Percentiles rank a stretch among this genome's conserved stretches.
phyloP scores from a whole-genome alignment of 2,888 invertebrate species.

The Neoitamus cyanurus region DNA sequence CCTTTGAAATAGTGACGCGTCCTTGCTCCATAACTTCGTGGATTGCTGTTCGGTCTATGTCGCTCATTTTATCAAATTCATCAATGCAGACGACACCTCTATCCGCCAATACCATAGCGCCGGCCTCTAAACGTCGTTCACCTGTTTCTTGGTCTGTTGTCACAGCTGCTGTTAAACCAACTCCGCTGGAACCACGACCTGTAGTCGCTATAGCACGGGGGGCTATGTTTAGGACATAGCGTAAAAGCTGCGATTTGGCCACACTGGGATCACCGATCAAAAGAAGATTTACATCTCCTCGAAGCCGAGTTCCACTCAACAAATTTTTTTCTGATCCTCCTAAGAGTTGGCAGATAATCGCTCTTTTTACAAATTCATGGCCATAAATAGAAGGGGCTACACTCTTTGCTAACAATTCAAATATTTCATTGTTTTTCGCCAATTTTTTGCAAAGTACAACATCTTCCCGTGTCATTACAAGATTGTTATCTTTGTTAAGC shows the following conservation, averaged over 20 bases:
- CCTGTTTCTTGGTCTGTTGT: conserved; percentile 96
- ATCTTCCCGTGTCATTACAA: conserved; percentile 85
- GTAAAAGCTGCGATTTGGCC: conserved; percentile 94
- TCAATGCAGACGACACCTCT: conserved; percentile 95
- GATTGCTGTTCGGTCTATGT: conserved; percentile 98
- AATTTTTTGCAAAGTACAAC: conserved; percentile 88
- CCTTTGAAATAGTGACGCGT: conserved; percentile 96
- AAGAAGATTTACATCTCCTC: conserved; percentile 90
- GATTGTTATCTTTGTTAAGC: conserved; percentile 86
- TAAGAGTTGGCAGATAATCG: conserved; percentile 91
- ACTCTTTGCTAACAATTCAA: conserved; percentile 89
- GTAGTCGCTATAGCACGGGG: conserved; percentile 97
- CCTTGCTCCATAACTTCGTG: conserved; percentile 99
- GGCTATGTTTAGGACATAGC: conserved; percentile 94
- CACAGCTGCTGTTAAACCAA: conserved; percentile 98
- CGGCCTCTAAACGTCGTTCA: conserved; percentile 89
- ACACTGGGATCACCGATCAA: conserved; percentile 99
- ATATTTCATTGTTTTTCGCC: conserved; percentile 81
- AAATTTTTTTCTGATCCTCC: conserved; percentile 96
- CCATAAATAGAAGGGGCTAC: conserved; percentile 98
- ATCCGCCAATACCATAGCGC: conserved; percentile 99
- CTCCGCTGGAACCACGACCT: conserved; percentile 97
- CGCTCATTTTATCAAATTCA: conserved; percentile 99
- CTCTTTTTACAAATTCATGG: conserved; percentile 95
- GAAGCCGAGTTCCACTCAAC: conserved; percentile 89